Percentiles rank a stretch among this genome's conserved stretches.
These are phyloP conservation scores for Cynopterus brachyotis DNA, from an alignment of 2,113 vertebrate species.

Conservation along the genomic window DNA sequence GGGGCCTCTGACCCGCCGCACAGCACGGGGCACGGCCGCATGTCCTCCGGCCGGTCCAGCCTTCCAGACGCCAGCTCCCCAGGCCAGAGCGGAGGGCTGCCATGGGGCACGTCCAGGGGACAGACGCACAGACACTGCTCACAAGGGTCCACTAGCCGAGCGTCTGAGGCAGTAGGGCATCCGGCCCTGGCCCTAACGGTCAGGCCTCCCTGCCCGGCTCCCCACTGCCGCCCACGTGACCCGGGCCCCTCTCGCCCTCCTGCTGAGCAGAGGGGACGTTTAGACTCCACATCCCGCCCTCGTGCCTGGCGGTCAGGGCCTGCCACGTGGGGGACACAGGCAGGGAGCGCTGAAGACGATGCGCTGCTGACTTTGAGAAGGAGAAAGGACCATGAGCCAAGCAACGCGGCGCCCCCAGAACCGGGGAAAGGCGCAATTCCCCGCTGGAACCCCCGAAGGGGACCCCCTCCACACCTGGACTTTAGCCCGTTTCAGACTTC, in stretches of 20 bases:
- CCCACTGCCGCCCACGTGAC: not conserved
- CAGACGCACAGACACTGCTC: not conserved
- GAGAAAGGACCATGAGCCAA: not conserved
- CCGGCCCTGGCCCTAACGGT: not conserved
- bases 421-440: not conserved
- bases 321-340: rapidly evolving
- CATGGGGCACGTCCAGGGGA: not conserved
- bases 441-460: not conserved
- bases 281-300: not conserved
- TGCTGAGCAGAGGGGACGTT: rapidly evolving
- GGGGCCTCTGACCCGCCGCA: rapidly evolving
- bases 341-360: rapidly evolving
- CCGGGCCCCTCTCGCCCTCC: not conserved
- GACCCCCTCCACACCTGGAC: not conserved
- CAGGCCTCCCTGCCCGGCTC: not conserved
- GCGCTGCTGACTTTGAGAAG: rapidly evolving
- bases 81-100: not conserved
- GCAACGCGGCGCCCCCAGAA: rapidly evolving
- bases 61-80: too few species aligned
- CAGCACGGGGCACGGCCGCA: rapidly evolving
- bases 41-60: not conserved
- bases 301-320: not conserved
- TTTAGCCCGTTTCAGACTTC: not conserved
- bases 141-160: rapidly evolving
- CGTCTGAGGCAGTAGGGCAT: rapidly evolving